These are phyloP conservation scores for Glaucomys volans DNA, from an alignment of 2,113 vertebrate genomes.

Conservation along the genomic window DNA sequence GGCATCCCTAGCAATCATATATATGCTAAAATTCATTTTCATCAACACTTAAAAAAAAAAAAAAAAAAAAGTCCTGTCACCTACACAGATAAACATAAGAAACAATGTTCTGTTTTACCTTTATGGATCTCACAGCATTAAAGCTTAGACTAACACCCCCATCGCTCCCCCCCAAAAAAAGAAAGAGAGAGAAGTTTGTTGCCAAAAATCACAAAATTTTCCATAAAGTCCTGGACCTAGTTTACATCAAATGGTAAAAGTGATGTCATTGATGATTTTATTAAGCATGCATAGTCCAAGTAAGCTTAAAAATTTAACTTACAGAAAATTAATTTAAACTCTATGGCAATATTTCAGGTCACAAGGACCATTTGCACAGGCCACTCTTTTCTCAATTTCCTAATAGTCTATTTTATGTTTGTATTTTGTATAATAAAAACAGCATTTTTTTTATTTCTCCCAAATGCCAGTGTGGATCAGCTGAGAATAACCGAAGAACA, in stretches of 20 bases:
- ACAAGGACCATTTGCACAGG: neutral
- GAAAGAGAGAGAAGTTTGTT: conserved; percentile 5
- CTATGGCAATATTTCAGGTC: neutral
- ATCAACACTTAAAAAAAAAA: neutral
- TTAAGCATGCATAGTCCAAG: neutral
- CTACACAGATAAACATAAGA: neutral
- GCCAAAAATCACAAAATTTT: neutral
- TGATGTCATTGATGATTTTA: neutral
- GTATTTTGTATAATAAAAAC: neutral
- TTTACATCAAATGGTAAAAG: neutral
- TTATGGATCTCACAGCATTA: neutral
- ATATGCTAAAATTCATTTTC: neutral
- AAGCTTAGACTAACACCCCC: neutral
- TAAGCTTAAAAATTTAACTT: conserved; percentile 4
- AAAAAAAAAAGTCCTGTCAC: neutral
- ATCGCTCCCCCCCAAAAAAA: neutral
- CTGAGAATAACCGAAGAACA: neutral
- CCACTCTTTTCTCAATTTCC: neutral
- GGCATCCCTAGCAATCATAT: neutral
- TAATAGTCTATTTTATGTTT: neutral
- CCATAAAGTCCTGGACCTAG: neutral
- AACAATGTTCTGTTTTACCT: neutral
- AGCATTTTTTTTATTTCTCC: neutral
- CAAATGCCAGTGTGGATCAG: neutral
- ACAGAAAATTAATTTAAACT: conserved; percentile 25